A percentile compares a stretch with the other conserved stretches of the same genome.
Conservation (phyloP, 2,113 vertebrate genomes). For the Phrynosoma blainvillii region DNA sequence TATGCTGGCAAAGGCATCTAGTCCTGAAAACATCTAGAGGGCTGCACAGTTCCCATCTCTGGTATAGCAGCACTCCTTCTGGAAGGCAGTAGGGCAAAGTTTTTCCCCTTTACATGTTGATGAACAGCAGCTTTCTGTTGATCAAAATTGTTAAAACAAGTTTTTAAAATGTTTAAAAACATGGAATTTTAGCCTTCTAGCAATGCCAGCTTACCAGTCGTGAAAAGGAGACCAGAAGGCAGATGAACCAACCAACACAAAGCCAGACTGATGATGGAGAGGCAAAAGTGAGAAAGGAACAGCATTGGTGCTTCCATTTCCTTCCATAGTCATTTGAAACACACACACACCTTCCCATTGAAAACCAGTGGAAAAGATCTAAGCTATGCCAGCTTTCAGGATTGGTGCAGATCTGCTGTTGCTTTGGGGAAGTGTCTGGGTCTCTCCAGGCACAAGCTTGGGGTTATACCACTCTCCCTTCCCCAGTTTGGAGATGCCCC, state of each 20-base stretch:
- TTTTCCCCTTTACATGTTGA: not conserved
- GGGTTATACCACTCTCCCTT: not conserved
- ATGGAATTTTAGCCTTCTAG: not conserved
- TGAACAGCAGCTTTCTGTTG: not conserved
- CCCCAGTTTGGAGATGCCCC: not conserved
- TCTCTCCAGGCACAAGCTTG: not conserved
- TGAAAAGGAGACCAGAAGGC: not conserved
- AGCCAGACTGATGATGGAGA: too few species aligned
- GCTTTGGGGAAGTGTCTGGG: not conserved
- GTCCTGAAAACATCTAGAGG: not conserved
- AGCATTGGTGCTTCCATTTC: too few species aligned
- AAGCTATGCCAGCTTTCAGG: not conserved
- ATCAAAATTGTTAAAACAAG: not conserved
- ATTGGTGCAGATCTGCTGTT: not conserved
- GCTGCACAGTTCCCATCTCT: not conserved
- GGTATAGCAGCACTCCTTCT: not conserved
- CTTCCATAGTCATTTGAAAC: too few species aligned
- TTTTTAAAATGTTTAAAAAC: not conserved
- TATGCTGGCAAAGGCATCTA: too few species aligned
- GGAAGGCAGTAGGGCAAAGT: not conserved
- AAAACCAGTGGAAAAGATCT: not conserved
- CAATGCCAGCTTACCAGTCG: not conserved
- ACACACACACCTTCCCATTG: too few species aligned
- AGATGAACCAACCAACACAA: not conserved
- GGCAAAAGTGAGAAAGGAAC: too few species aligned